Base-by-base conservation (phyloP, 2,797 vertebrate genomes). In the Xenentodon cancila region DNA sequence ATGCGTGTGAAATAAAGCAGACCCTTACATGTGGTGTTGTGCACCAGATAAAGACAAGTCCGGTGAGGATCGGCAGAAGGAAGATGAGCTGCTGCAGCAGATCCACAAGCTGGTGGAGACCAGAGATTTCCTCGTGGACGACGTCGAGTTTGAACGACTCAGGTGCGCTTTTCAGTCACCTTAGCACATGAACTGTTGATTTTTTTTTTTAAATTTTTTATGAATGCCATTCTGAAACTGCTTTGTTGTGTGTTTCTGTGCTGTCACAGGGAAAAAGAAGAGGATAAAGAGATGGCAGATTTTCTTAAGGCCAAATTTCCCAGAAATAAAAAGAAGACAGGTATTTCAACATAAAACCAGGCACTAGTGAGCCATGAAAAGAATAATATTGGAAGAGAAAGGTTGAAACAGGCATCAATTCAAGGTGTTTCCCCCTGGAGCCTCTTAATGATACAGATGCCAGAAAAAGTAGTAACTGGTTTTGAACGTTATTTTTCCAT, bases 81-180 rank as follows among this genome's bases (percentile, higher is more conserved):
- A 97, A 51, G 95, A 96, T 22, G 94, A 96, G 27, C 89, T 97
- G 0, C 90, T 96, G 45, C 94, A 94, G 59, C 95, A 94, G 84
- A 96, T 97, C 71, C 95, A 96, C 71, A 96, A 96, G 85, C 89
- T 97, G 79, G 96, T 97, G 61, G 96, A 97, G 81, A 95, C 94
- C 0, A 89, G 96, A 68, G 95, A 97, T 84, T 97, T 95, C 81
- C 86, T 97, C 45, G 96, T 97, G 88, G 96, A 97, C 0, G 96
- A 97, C 2, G 94, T 95, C 69, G 96, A 97, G 82, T 95, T 97
- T 42, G 96, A 97, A 83, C 90, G 96, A 60, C 93, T 97, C 86
- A 95, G 96, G 96, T 96, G 43, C 0, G 76, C 37, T 18, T 67
- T 34, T 17, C 9, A 20, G 12, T 12, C 13, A 4, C 0, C 11